Evolutionary conservation across 1,140 invertebrate genomes (phyloP).

Genomic region (Glossosoma conforme): DNA sequence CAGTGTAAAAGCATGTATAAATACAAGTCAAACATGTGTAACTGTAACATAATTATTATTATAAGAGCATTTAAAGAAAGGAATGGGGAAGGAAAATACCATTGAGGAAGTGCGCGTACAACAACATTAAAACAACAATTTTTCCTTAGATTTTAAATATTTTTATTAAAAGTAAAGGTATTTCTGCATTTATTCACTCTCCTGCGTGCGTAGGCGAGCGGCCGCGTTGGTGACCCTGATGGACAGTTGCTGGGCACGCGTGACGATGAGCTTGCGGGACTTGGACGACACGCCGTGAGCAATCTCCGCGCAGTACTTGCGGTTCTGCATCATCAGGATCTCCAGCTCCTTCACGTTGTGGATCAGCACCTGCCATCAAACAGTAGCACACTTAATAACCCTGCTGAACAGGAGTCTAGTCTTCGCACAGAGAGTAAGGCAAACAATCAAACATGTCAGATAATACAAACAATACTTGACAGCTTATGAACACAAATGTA

Average conservation of each 20-base stretch:
- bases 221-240: conserved; percentile 95
- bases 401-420: too few relatives aligned
- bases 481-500: too few relatives aligned
- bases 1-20: too few relatives aligned
- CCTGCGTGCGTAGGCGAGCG: conserved; percentile 93
- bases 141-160: background rate
- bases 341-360: conserved; percentile 79
- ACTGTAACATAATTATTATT: too few relatives aligned
- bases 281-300: conserved; percentile 94
- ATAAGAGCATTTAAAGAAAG: too few relatives aligned
- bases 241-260: conserved; percentile 91
- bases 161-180: conserved; percentile 14
- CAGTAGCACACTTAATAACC: background rate
- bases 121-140: background rate
- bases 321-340: conserved; percentile 98
- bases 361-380: conserved; percentile 54
- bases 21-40: too few relatives aligned
- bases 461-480: too few relatives aligned
- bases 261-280: conserved; percentile 93
- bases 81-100: too few relatives aligned
- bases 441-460: too few relatives aligned
- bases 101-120: too few relatives aligned
- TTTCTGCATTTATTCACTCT: conserved; percentile 81
- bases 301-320: conserved; percentile 96
- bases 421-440: too few relatives aligned